phyloP scores from a whole-genome alignment of 1,140 invertebrate species.

The Drosophila suzukii region DNA sequence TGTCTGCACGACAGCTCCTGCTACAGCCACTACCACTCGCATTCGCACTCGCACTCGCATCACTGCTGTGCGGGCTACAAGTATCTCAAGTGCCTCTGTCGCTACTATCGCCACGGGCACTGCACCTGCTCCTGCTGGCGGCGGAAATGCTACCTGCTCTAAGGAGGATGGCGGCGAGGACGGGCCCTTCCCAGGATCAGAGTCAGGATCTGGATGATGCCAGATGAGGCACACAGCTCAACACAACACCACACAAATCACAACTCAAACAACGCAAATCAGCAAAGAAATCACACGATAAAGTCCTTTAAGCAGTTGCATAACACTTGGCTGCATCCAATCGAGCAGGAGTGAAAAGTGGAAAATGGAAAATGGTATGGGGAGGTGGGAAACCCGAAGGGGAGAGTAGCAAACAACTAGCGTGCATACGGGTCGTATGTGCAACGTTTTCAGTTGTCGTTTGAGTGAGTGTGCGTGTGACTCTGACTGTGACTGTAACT shows the following conservation, averaged over 20 bases:
- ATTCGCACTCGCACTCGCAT: conserved; percentile 66
- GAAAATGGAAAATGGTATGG: not conserved
- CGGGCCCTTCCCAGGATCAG: not conserved
- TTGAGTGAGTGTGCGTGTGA: conserved; percentile 23
- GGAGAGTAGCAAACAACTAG: conserved; percentile 62
- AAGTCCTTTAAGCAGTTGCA: conserved; percentile 82
- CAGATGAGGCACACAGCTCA: conserved; percentile 9
- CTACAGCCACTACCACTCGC: conserved; percentile 67
- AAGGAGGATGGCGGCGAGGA: conserved; percentile 22
- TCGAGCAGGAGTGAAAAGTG: conserved; percentile 13
- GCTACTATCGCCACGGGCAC: conserved; percentile 73
- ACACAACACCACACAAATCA: conserved; percentile 47
- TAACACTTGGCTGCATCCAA: conserved; percentile 79
- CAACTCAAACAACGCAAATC: conserved; percentile 65
- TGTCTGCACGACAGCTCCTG: conserved; percentile 73
- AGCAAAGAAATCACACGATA: conserved; percentile 68
- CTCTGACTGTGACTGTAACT: conserved; percentile 14
- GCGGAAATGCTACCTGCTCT: conserved; percentile 74
- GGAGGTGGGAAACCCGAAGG: conserved; percentile 6
- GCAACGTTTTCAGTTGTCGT: conserved; percentile 75
- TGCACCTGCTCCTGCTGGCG: conserved; percentile 79
- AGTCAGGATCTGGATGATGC: not conserved
- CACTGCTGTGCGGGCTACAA: conserved; percentile 77
- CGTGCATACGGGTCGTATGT: conserved; percentile 79
- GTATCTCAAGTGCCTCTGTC: conserved; percentile 77